Percentiles rank a stretch among this genome's conserved stretches.
phyloP scores from a whole-genome alignment of 2,888 invertebrate genomes.

The Marasmarcha lunaedactyla region DNA sequence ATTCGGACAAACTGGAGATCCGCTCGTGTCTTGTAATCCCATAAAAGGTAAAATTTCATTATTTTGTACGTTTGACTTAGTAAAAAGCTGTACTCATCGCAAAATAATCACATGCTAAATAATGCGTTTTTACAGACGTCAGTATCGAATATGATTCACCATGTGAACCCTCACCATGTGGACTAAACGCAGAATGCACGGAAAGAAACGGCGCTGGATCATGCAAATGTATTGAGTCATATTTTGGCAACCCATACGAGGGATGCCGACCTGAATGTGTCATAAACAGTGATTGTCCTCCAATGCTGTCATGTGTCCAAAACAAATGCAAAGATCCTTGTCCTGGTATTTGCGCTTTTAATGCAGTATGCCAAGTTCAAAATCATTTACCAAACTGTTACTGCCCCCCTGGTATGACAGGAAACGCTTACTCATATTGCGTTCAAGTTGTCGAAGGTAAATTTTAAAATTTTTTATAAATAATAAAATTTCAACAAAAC shows the following conservation, averaged over 20 bases:
- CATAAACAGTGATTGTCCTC: constrained; percentile 82
- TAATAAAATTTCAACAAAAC: neutral
- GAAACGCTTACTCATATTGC: constrained; percentile 78
- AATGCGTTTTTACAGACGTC: constrained; percentile 27
- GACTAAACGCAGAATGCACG: constrained; percentile 73
- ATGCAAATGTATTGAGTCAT: constrained; percentile 76
- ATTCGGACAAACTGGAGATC: constrained; percentile 75
- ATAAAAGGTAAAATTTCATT: constrained; percentile 38
- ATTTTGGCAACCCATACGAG: constrained; percentile 56
- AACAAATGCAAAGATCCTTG: constrained; percentile 86
- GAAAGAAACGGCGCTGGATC: constrained; percentile 75
- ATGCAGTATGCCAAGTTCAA: constrained; percentile 80
- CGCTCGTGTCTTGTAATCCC: constrained; percentile 60
- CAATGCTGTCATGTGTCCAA: constrained; percentile 78
- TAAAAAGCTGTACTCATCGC: neutral
- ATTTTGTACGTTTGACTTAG: neutral
- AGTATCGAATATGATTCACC: constrained; percentile 62
- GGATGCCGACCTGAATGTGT: constrained; percentile 87
- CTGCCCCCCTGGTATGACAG: constrained; percentile 76
- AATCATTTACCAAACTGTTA: constrained; percentile 82
- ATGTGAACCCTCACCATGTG: constrained; percentile 79
- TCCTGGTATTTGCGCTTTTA: constrained; percentile 78
- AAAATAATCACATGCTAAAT: neutral
- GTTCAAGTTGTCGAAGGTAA: constrained; percentile 49
- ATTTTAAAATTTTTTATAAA: constrained; percentile 7